Conservation (phyloP, 1,140 invertebrate species). For the Heliconius melpomene region DNA sequence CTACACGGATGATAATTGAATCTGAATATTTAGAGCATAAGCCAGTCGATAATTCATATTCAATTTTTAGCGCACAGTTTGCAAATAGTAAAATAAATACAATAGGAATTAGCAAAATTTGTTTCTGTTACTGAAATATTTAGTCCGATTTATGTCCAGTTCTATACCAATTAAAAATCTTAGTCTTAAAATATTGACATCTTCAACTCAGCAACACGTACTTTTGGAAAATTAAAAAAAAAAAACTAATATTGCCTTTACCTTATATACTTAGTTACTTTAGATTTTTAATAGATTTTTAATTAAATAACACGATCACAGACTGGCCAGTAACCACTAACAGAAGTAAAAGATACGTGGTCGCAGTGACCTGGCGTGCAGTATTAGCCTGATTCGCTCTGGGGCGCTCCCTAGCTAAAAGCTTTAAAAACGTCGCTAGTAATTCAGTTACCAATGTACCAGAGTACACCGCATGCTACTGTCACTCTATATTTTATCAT, state of each 20-base stretch:
- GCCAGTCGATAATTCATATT: not conserved
- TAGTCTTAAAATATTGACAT: too few relatives aligned
- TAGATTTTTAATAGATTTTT: slow-evolving; percentile 39
- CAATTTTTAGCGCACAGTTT: not conserved
- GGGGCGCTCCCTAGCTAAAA: slow-evolving; percentile 64
- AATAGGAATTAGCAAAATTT: too few relatives aligned
- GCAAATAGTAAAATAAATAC: too few relatives aligned
- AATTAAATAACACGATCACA: slow-evolving; percentile 49
- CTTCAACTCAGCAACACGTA: too few relatives aligned
- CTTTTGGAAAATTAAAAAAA: too few relatives aligned
- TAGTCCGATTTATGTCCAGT: too few relatives aligned
- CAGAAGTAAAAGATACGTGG: slow-evolving; percentile 31
- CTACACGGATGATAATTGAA: slow-evolving; percentile 70
- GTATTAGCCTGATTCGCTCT: slow-evolving; percentile 67
- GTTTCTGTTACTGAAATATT: too few relatives aligned
- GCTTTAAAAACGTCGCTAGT: slow-evolving; percentile 73
- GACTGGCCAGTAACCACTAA: slow-evolving; percentile 39
- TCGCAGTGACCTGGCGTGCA: slow-evolving; percentile 53
- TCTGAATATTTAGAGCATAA: slow-evolving; percentile 64
- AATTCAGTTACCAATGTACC: slow-evolving; percentile 65
- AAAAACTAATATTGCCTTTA: too few relatives aligned
- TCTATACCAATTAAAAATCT: too few relatives aligned
- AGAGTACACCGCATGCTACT: slow-evolving; percentile 27
- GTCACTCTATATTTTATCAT: slow-evolving; percentile 33
- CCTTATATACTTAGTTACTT: not conserved